A percentile compares a stretch with the other conserved stretches of the same genome.
phyloP scores from a whole-genome alignment of 1,140 invertebrate species.

The Acromyrmex echinatior region DNA sequence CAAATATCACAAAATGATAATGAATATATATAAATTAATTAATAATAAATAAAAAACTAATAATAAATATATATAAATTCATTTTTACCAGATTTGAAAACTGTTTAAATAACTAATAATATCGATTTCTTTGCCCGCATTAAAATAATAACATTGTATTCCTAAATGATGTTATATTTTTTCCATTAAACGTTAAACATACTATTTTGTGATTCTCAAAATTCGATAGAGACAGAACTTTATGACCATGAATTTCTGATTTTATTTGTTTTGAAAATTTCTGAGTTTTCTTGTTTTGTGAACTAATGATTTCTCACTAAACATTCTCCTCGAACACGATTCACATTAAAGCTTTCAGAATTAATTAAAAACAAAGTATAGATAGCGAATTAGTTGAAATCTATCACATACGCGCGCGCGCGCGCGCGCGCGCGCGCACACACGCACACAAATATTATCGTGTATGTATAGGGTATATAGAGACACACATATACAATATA shows the following conservation, averaged over 20 bases:
- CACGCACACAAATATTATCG: no score
- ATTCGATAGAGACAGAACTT: neutral
- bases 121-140: neutral
- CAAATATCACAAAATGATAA: neutral
- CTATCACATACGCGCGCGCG: neutral
- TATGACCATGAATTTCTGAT: neutral
- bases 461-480: no score
- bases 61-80: neutral
- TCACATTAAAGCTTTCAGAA: constrained; percentile 43
- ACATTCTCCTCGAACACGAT: constrained; percentile 23
- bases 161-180: constrained; percentile 6
- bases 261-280: constrained; percentile 13
- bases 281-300: neutral
- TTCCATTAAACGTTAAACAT: constrained; percentile 25
- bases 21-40: neutral
- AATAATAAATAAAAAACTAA: neutral
- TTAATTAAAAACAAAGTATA: constrained; percentile 68
- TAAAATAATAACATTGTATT: no score
- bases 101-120: neutral
- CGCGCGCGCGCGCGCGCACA: no score
- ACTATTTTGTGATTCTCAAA: neutral
- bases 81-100: neutral
- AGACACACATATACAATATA: neutral
- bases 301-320: constrained; percentile 15
- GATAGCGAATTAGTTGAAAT: constrained; percentile 32